A percentile compares a stretch with the other conserved stretches of the same genome.
Conservation (phyloP, 2,888 invertebrate species). For the Caenorhabditis plicata region DNA sequence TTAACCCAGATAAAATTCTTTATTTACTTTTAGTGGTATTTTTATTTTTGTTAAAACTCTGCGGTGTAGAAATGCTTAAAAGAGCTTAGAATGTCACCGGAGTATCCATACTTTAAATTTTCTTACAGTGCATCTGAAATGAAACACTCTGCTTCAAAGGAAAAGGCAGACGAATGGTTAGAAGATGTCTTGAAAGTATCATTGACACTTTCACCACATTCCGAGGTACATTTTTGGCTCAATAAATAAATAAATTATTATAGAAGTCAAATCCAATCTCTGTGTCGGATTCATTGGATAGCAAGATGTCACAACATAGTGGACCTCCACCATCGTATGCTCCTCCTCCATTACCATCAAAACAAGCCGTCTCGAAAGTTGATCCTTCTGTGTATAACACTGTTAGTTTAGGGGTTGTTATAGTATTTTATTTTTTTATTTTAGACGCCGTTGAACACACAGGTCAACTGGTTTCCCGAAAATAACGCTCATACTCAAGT, state of each 20-base stretch:
- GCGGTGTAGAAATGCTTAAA: too few relatives aligned
- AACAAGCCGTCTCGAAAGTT: conserved; percentile 33
- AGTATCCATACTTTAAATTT: too few relatives aligned
- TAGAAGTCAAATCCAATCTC: background rate
- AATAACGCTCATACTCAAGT: conserved; percentile 6
- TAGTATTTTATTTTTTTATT: background rate
- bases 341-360: conserved; percentile 28
- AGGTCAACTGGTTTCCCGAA: too few relatives aligned
- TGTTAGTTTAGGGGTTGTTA: conserved; percentile 4
- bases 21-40: too few relatives aligned
- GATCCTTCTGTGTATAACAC: conserved; percentile 23
- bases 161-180: conserved; percentile 53
- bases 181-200: conserved; percentile 44
- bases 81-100: too few relatives aligned
- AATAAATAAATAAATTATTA: background rate
- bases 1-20: too few relatives aligned
- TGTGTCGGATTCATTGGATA: conserved; percentile 7
- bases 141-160: conserved; percentile 6
- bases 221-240: background rate
- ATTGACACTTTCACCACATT: conserved; percentile 31
- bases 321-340: conserved; percentile 34
- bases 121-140: too few relatives aligned
- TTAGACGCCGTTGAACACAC: background rate
- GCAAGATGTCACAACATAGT: too few relatives aligned
- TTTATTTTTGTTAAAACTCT: too few relatives aligned